A percentile compares a stretch with the other conserved stretches of the same genome.
phyloP scores from a whole-genome alignment of 1,140 invertebrate species.

The Pachypeltis micranthus region DNA sequence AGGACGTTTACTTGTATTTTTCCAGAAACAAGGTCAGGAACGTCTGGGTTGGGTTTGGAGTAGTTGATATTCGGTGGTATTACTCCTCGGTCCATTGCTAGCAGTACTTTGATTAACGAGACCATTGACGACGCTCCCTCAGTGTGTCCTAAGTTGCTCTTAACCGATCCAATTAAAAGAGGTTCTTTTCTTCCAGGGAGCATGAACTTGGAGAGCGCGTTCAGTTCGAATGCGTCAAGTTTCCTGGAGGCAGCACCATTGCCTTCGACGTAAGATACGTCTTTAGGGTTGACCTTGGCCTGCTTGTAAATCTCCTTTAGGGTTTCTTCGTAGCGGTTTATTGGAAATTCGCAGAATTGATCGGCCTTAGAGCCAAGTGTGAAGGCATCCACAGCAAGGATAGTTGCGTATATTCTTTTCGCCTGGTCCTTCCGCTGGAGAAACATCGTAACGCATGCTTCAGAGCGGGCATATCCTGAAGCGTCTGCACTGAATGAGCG shows the following conservation, averaged over 20 bases:
- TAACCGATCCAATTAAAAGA: slow-evolving; percentile 60
- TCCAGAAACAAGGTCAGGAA: slow-evolving; percentile 43
- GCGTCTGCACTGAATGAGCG: slow-evolving; percentile 50
- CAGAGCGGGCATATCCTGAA: slow-evolving; percentile 23
- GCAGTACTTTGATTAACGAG: slow-evolving; percentile 42
- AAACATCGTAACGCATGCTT: slow-evolving; percentile 37
- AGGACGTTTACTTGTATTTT: slow-evolving; percentile 20
- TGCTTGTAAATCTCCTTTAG: not conserved
- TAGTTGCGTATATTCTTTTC: not conserved
- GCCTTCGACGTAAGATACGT: not conserved
- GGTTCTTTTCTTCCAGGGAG: slow-evolving; percentile 34
- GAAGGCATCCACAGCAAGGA: not conserved
- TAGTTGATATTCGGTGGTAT: slow-evolving; percentile 30
- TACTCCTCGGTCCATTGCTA: slow-evolving; percentile 24
- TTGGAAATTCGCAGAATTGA: not conserved
- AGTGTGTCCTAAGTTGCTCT: slow-evolving; percentile 65
- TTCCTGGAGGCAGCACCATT: slow-evolving; percentile 15
- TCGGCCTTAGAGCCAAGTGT: not conserved
- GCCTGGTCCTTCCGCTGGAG: slow-evolving; percentile 44
- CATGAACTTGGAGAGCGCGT: slow-evolving; percentile 19
- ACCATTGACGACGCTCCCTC: slow-evolving; percentile 53
- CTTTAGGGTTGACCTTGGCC: not conserved
- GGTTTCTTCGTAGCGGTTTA: not conserved
- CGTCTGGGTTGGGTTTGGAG: slow-evolving; percentile 35
- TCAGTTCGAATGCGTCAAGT: slow-evolving; percentile 26